Conservation (phyloP, 2,888 invertebrate genomes). For the Allophyes oxyacanthae region DNA sequence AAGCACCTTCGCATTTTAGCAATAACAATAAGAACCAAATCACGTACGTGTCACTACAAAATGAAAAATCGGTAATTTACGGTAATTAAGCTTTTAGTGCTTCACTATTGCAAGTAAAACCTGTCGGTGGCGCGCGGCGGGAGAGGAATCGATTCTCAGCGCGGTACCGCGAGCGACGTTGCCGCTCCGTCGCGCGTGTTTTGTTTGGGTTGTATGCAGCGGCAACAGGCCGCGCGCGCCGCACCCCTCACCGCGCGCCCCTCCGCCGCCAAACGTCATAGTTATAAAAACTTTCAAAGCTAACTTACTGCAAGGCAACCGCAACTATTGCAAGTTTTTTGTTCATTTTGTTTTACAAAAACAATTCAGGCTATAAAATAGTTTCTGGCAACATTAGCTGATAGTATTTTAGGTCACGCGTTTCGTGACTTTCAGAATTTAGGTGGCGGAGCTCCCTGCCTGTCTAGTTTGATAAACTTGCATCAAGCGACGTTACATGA, state of each 20-base stretch:
- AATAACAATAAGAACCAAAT: slow-evolving; percentile 36
- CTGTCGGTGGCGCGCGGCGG: slow-evolving; percentile 65
- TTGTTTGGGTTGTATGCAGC: slow-evolving; percentile 84
- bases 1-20: slow-evolving; percentile 4
- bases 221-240: slow-evolving; percentile 66
- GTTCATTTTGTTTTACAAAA: slow-evolving; percentile 23
- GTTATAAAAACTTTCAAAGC: slow-evolving; percentile 58
- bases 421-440: slow-evolving; percentile 11
- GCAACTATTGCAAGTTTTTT: slow-evolving; percentile 43
- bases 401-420: slow-evolving; percentile 12
- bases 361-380: slow-evolving; percentile 16
- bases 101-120: slow-evolving; percentile 77
- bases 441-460: slow-evolving; percentile 1
- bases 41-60: slow-evolving; percentile 46
- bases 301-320: slow-evolving; percentile 43
- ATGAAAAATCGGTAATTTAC: slow-evolving; percentile 75
- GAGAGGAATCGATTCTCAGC: slow-evolving; percentile 77
- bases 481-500: slow-evolving; percentile 21
- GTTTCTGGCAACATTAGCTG: slow-evolving; percentile 9
- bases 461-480: slow-evolving; percentile 27
- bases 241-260: slow-evolving; percentile 12
- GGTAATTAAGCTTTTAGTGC: slow-evolving; percentile 80
- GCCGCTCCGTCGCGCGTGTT: slow-evolving; percentile 81
- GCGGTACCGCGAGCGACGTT: slow-evolving; percentile 73
- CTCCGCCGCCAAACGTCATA: slow-evolving; percentile 56